Conservation (phyloP, 2,797 vertebrate genomes). For the Acestrorhynchus altus region DNA sequence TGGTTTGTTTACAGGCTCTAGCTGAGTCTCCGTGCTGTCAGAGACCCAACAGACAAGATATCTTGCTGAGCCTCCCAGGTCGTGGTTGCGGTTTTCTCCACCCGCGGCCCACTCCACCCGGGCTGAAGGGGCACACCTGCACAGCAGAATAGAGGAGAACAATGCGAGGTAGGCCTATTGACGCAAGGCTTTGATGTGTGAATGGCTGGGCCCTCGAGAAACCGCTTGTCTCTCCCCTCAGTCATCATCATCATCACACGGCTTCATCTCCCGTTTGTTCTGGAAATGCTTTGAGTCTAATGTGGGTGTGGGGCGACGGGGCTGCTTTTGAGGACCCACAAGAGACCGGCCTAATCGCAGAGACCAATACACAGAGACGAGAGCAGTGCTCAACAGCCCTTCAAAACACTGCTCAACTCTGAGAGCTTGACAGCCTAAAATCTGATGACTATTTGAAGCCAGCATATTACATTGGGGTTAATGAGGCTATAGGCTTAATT, state of each 20-base stretch:
- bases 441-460: background rate
- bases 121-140: conserved; percentile 76
- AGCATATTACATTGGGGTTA: background rate
- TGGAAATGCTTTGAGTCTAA: conserved; percentile 38
- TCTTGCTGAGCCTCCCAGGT: conserved; percentile 62
- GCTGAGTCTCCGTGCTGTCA: conserved; percentile 1
- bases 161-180: conserved; percentile 63
- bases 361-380: conserved; percentile 31
- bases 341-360: conserved; percentile 32
- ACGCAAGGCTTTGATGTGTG: conserved; percentile 77
- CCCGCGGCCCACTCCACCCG: conserved; percentile 57
- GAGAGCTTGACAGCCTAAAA: conserved; percentile 10
- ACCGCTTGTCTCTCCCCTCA: conserved; percentile 53
- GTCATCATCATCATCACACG: conserved; percentile 27
- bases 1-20: background rate
- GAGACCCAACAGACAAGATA: conserved; percentile 65
- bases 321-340: conserved; percentile 27
- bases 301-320: conserved; percentile 13
- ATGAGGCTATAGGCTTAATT: too few species aligned
- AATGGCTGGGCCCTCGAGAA: conserved; percentile 65
- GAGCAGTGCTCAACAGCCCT: conserved; percentile 28
- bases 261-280: conserved; percentile 51
- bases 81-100: conserved; percentile 45
- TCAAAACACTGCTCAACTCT: conserved; percentile 42
- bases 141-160: conserved; percentile 69